Percentiles rank a stretch among this genome's conserved stretches.
Conservation (phyloP, 1,140 invertebrate genomes). For the Cephus cinctus region DNA sequence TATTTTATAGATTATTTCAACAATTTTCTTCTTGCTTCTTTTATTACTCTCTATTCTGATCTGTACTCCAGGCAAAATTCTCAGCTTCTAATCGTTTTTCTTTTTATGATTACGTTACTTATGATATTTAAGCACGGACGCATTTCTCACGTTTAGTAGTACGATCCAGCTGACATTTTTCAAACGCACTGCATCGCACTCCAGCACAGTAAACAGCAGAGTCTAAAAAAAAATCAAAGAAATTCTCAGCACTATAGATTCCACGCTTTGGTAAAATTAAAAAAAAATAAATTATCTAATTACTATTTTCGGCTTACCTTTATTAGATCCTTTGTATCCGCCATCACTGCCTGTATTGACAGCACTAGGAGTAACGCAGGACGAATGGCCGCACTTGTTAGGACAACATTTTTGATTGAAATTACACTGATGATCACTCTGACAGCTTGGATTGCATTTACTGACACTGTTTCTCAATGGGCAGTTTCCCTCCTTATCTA, state of each 20-base stretch:
- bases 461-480: constrained; percentile 63
- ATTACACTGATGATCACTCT: constrained; percentile 64
- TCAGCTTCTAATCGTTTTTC: too few relatives aligned
- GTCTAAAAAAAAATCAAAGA: constrained; percentile 50
- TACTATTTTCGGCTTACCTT: constrained; percentile 19
- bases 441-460: constrained; percentile 66
- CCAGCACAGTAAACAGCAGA: constrained; percentile 66
- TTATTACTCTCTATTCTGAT: too few relatives aligned
- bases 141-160: constrained; percentile 67
- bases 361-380: constrained; percentile 59
- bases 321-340: constrained; percentile 35
- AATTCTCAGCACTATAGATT: too few relatives aligned
- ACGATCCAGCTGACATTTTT: constrained; percentile 67
- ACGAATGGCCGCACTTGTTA: constrained; percentile 67
- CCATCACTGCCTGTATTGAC: constrained; percentile 42
- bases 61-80: too few relatives aligned
- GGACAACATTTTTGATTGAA: constrained; percentile 67
- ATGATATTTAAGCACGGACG: constrained; percentile 60
- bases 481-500: constrained; percentile 55
- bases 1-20: too few relatives aligned
- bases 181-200: constrained; percentile 64
- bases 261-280: too few relatives aligned
- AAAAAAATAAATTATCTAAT: constrained; percentile 8
- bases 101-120: too few relatives aligned
- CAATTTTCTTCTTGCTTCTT: too few relatives aligned